These are phyloP conservation scores for Drosophila nr. medialis DNA, from an alignment of 2,888 invertebrate species.

Conservation along the genomic window DNA sequence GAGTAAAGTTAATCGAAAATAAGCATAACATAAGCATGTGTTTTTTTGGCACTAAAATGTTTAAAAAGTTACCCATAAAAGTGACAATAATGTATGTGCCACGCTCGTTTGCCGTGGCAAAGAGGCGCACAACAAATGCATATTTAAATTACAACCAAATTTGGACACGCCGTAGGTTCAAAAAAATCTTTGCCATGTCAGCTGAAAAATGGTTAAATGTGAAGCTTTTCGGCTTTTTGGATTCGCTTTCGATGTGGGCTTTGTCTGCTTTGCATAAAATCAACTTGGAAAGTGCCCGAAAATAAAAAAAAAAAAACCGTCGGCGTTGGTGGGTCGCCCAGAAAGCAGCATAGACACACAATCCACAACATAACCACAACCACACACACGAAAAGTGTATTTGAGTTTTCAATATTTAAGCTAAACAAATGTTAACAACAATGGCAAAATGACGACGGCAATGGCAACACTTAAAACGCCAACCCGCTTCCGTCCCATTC, in stretches of 20 bases:
- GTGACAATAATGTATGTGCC: slow-evolving; percentile 21
- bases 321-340: slow-evolving; percentile 51
- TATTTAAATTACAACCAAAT: slow-evolving; percentile 66
- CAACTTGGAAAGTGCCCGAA: slow-evolving; percentile 50
- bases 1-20: background rate
- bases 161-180: slow-evolving; percentile 55
- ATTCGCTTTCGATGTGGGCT: slow-evolving; percentile 45
- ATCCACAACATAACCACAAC: slow-evolving; percentile 9
- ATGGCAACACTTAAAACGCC: slow-evolving; percentile 44
- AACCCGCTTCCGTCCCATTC: slow-evolving; percentile 66
- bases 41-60: slow-evolving; percentile 5
- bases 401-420: slow-evolving; percentile 52
- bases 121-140: slow-evolving; percentile 58
- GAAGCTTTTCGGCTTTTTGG: slow-evolving; percentile 41
- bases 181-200: slow-evolving; percentile 53
- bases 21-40: background rate
- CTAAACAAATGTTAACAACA: slow-evolving; percentile 62
- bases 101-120: slow-evolving; percentile 10
- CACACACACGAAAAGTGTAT: slow-evolving; percentile 43
- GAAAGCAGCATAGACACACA: slow-evolving; percentile 24
- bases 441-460: slow-evolving; percentile 46
- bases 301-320: slow-evolving; percentile 15
- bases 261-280: slow-evolving; percentile 62
- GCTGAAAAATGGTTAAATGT: slow-evolving; percentile 52
- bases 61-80: slow-evolving; percentile 21